Conservation (phyloP, 2,797 vertebrate genomes). For the Gymnoscopelus braueri region DNA sequence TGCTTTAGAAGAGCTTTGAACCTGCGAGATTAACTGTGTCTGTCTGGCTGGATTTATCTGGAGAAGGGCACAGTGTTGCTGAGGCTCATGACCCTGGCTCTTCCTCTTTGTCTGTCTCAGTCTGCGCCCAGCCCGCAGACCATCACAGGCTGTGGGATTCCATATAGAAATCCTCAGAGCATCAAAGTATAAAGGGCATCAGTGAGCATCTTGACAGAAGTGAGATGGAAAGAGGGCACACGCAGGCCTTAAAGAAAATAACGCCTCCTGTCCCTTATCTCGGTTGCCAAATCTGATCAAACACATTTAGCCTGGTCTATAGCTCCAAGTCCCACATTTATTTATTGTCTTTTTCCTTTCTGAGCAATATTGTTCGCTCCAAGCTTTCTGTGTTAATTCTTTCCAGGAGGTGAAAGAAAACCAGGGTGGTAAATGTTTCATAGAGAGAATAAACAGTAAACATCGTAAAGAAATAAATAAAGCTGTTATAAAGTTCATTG, state of each 20-base stretch:
- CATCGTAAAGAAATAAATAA: conserved; percentile 65
- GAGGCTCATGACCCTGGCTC: conserved; percentile 32
- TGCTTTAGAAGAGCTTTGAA: conserved; percentile 68
- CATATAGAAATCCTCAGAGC: too few relatives aligned
- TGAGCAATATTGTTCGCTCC: conserved; percentile 26
- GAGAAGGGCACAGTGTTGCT: conserved; percentile 30
- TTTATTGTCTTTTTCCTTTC: too few relatives aligned
- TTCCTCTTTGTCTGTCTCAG: conserved; percentile 12
- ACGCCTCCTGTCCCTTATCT: not conserved
- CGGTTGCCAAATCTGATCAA: conserved; percentile 29
- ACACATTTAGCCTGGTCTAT: conserved; percentile 1
- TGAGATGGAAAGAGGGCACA: too few relatives aligned
- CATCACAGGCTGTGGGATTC: not conserved
- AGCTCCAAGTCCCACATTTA: too few relatives aligned
- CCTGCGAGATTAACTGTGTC: conserved; percentile 73
- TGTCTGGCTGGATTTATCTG: conserved; percentile 65
- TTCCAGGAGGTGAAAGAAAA: conserved; percentile 56
- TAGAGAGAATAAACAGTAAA: conserved; percentile 69
- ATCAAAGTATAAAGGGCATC: too few relatives aligned
- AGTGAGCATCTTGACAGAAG: too few relatives aligned
- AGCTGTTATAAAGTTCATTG: conserved; percentile 54
- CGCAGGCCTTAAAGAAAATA: not conserved
- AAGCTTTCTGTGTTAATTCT: conserved; percentile 54
- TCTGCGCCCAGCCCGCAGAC: not conserved
- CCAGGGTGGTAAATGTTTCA: conserved; percentile 53